Evolutionary conservation across 1,140 invertebrate genomes (phyloP), one percentile per base, ranked within the genome.

Genomic region (Nasonia longicornis): DNA sequence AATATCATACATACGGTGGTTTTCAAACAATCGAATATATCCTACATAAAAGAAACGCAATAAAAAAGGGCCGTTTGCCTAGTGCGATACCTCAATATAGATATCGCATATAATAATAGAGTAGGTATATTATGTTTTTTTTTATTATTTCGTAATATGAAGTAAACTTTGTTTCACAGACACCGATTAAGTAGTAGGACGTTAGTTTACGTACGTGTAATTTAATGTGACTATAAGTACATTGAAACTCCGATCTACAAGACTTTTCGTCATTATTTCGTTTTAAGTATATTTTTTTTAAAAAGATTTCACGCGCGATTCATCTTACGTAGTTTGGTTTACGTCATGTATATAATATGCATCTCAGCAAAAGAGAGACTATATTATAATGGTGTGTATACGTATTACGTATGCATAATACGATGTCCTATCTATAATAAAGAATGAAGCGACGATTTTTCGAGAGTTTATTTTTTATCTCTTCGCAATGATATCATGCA

Each of bases 361-460:
- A 71, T 77, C 67, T 81, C 73, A 64, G 70, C 64, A 64, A 75
- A 80, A 74, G 63, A 80, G 64, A 80, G 72, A 80, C 31, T 80
- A 58, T 80, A 52, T 73, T 52, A 29, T 70, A 73, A 71, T 73
- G n/a, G 20, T 70, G 38, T 73, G 38, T 79, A 74, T 81, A 67
- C 70, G 73, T 83, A 82, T 85, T 83, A 80, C 82, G 84, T 80
- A 82, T 83, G 85, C 64, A 67, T 69, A 67, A 74, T 80, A 80
- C 78, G 58, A 84, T 87, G 74, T 14, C 83, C 84, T 87, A 86
- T 84, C 84, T 87, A 87, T 29, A 72, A 85, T 85, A 84, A 84
- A 81, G 77, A 83, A 85, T 80, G 75, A 83, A 76, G 82, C 73
- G 72, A 80, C 29, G 72, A 75, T 3, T 75, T 26, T 29, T 69